Evolutionary conservation across 2,888 invertebrate genomes (phyloP), one percentile per base, ranked within the genome.

Genomic region (Teleiodes luculella): DNA sequence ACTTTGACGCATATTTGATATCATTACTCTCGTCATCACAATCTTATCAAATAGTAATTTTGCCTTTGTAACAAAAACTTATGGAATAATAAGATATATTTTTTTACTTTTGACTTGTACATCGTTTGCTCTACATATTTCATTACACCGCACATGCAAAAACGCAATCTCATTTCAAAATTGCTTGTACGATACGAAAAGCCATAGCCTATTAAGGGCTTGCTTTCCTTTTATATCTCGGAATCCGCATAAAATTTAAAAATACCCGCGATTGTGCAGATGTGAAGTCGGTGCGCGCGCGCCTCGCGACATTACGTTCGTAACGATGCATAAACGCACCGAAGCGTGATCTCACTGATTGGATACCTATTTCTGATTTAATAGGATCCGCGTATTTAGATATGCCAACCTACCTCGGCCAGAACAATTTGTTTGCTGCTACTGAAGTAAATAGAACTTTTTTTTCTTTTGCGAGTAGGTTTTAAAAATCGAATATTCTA

Each of bases 331-430:
- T 80, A 78, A 80, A 82, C 51, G 59, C 72, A 62, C 50, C 67
- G 71, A 72, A 75, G 75, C 79, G 70, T 77, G 65, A 57, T 62
- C 56, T 36, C 72, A 71, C 74, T 83, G 83, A 83, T 83, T 83
- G 81, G 81, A 80, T 82, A 72, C 72, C 78, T 83, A 82, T 83
- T 83, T 82, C 74, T 76, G 81, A 74, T 80, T 79, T 81, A 78
- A 79, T 79, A 66, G 63, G 70, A 74, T 70, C 66, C 69, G 68
- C 71, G 51, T 71, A 66, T 73, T 72, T 70, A 78, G 77, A 78
- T 80, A 78, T 67, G 68, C 65, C 62, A 66, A 20, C n/a, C 10
- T 28, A 28, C n/a, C 28, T 10, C 39, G 11, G 4, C 3, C 7
- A 41, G 0, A 43, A 28, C 8, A 28, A 28, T n/a, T 18, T 20